Percentiles rank a stretch among this genome's conserved stretches.
Conservation (phyloP, 2,113 vertebrate genomes). For the Platysteira castanea region DNA sequence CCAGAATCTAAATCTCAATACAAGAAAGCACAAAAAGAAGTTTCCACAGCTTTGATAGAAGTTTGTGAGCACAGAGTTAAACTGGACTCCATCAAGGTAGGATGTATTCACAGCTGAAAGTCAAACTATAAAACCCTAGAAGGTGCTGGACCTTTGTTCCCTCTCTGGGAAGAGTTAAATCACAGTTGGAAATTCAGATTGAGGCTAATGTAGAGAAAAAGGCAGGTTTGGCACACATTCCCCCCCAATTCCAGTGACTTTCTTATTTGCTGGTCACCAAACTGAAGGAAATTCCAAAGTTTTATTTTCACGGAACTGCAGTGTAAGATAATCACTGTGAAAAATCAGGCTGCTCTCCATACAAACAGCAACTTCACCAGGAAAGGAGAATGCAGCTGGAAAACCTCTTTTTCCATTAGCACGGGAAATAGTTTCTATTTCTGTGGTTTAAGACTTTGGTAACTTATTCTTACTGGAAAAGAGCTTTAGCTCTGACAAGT, state of each 20-base stretch:
- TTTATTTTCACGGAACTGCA: constrained; percentile 3
- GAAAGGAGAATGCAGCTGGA: constrained; percentile 25
- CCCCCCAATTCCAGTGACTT: background rate
- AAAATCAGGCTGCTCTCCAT: constrained; percentile 31
- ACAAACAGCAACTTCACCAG: background rate
- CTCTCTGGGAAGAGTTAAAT: constrained; percentile 7
- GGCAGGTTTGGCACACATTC: constrained; percentile 30
- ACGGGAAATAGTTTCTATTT: constrained; percentile 28
- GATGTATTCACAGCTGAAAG: background rate
- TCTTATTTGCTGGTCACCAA: constrained; percentile 44
- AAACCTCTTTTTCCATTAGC: background rate
- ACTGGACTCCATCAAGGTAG: background rate
- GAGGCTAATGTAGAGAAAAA: background rate
- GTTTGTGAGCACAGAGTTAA: background rate
- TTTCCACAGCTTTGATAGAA: background rate
- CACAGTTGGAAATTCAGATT: background rate
- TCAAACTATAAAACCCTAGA: background rate
- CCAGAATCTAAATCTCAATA: background rate
- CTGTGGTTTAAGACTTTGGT: constrained; percentile 28
- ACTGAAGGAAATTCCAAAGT: constrained; percentile 62
- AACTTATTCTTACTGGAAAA: constrained; percentile 22
- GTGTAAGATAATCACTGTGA: constrained; percentile 29
- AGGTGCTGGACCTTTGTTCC: background rate
- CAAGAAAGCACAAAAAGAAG: background rate
- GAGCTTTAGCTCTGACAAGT: constrained; percentile 20